Evolutionary conservation across 2,888 invertebrate species (phyloP), one percentile per base, ranked within the genome.

Genomic region (Ametastegia equiseti): DNA sequence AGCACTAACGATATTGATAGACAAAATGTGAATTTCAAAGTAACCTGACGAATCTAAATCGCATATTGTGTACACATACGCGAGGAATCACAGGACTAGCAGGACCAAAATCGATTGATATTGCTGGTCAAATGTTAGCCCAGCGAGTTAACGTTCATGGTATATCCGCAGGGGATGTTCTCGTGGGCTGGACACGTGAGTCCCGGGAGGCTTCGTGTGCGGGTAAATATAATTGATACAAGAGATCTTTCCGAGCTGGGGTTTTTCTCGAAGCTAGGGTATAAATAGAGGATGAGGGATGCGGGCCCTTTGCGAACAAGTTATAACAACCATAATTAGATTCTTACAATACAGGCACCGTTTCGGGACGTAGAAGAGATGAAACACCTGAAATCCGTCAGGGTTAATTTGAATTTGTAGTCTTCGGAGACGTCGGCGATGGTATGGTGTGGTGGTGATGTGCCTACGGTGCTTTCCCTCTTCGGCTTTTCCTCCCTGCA

Each of bases 351-450:
- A 78, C 15, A 15, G n/a, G n/a, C 30, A 60, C 30, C 60, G 60
- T 30, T 60, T 30, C 60, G 30, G 71, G 42, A n/a, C n/a, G 45
- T n/a, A 23, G 7, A 9, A n/a, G 57, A 57, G 80, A 80, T 73
- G 71, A 73, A 73, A 80, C 80, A 80, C 80, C 60, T 73, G 80
- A 60, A 77, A 81, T 75, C 63, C 50, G 63, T 36, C 47, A 33
- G 45, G 63, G 57, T 63, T 78, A 78, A 81, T 81, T 81, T 63
- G 33, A 75, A 81, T 81, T 81, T 57, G 45, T 71, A 30, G 39
- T 71, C 71, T 15, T 27, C 71, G n/a, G 27, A 19, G n/a, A n/a
- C n/a, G n/a, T n/a, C n/a, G n/a, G n/a, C n/a, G n/a, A n/a, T n/a
- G n/a, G n/a, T n/a, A n/a, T 27, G 4, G 15, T 39, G n/a, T n/a